phyloP scores from a whole-genome alignment of 23 tunicate genomes.

The Ciona savignyi region DNA sequence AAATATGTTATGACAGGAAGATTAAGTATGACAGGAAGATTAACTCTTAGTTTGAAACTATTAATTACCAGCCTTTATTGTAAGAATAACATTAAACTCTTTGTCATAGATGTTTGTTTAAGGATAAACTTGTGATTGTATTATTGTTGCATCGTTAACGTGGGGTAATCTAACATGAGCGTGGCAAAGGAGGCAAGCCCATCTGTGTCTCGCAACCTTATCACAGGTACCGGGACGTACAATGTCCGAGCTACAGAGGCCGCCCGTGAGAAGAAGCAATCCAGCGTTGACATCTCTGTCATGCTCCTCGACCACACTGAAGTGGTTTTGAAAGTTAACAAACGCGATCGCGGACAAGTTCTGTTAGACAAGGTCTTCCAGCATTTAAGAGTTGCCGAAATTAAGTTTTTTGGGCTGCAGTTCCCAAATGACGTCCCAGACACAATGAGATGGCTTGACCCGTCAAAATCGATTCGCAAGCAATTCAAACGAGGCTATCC shows the following conservation, averaged over 20 bases:
- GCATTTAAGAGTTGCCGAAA: constrained; percentile 42
- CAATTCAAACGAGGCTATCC: constrained; percentile 95
- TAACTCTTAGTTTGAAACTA: too few species aligned
- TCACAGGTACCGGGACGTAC: constrained; percentile 22
- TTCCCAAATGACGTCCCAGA: constrained; percentile 91
- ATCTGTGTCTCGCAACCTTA: constrained; percentile 10
- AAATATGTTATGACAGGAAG: too few species aligned
- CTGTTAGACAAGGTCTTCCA: constrained; percentile 67
- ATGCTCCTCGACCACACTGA: constrained; percentile 74
- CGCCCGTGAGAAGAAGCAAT: constrained; percentile 51
- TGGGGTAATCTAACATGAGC: too few species aligned
- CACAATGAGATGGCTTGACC: constrained; percentile 88
- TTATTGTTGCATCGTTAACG: too few species aligned
- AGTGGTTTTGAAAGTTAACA: constrained; percentile 68
- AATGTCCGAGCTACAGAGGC: constrained; percentile 46
- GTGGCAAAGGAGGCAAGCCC: constrained; percentile 23
- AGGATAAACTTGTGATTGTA: too few species aligned
- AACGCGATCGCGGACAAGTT: constrained; percentile 87
- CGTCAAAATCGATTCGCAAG: constrained; percentile 82
- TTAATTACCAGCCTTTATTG: too few species aligned
- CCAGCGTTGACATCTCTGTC: constrained; percentile 61
- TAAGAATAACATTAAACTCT: too few species aligned
- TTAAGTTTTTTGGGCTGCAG: constrained; percentile 84
- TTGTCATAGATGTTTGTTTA: too few species aligned
- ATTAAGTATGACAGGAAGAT: too few species aligned